These are phyloP conservation scores for Trachelus tabidus DNA, from an alignment of 2,888 invertebrate genomes.

Conservation along the genomic window DNA sequence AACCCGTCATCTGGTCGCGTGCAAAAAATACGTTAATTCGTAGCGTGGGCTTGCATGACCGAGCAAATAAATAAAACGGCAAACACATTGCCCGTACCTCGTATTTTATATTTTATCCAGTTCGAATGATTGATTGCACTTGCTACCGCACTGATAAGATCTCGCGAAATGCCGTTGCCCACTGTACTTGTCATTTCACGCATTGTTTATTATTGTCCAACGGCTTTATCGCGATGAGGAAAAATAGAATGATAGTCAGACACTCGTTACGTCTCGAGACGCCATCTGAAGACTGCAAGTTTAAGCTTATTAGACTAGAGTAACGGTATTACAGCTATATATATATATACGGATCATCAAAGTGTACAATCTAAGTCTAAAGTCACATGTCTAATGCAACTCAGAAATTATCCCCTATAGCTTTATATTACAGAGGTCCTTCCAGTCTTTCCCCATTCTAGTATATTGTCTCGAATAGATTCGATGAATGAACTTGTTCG, in stretches of 20 bases:
- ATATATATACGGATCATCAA: not conserved
- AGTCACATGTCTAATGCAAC: not conserved
- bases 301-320: not conserved
- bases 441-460: not conserved
- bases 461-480: not conserved
- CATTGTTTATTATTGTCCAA: slow-evolving; percentile 64
- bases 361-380: too few relatives aligned
- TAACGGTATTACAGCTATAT: not conserved
- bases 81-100: slow-evolving; percentile 50
- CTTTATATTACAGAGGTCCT: not conserved
- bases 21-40: slow-evolving; percentile 63
- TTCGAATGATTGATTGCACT: slow-evolving; percentile 61
- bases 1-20: slow-evolving; percentile 57
- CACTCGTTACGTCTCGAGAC: not conserved
- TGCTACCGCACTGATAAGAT: slow-evolving; percentile 51
- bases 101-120: slow-evolving; percentile 64
- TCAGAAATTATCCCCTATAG: not conserved
- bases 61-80: slow-evolving; percentile 62
- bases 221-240: slow-evolving; percentile 55
- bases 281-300: not conserved
- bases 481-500: not conserved
- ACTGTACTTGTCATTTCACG: slow-evolving; percentile 62
- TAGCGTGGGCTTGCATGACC: slow-evolving; percentile 56
- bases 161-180: slow-evolving; percentile 57
- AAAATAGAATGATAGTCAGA: slow-evolving; percentile 5